Evolutionary conservation across 2,113 vertebrate genomes (phyloP).

Genomic region (Psophia crepitans): DNA sequence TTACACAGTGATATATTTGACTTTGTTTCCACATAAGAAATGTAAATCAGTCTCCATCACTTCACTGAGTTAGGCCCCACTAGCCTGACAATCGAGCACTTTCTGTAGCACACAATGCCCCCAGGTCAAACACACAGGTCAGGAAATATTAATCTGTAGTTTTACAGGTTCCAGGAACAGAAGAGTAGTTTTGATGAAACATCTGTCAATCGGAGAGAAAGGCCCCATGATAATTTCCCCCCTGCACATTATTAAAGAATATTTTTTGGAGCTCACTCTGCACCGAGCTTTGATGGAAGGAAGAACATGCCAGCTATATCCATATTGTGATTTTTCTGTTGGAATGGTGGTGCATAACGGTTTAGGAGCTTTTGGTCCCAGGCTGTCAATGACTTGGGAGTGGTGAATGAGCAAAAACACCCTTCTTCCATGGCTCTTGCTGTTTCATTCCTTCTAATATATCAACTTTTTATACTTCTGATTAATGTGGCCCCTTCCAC

Average conservation of each 20-base stretch:
- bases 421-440: background rate
- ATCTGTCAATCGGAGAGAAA: background rate
- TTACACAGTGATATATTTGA: background rate
- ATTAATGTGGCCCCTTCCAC: background rate
- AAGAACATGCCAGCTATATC: background rate
- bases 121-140: background rate
- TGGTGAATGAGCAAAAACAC: background rate
- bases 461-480: background rate
- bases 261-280: background rate
- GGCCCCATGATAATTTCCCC: rapidly evolving
- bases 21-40: background rate
- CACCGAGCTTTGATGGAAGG: background rate
- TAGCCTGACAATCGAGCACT: background rate
- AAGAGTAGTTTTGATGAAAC: background rate
- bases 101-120: background rate
- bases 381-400: background rate
- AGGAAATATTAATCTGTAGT: background rate
- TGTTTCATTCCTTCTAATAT: background rate
- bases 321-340: background rate
- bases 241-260: background rate
- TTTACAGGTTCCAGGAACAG: background rate
- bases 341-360: rapidly evolving
- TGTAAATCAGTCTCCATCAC: background rate
- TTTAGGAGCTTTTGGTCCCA: background rate
- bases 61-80: background rate